A percentile compares a stretch with the other conserved stretches of the same genome.
Evolutionary conservation across 1,140 invertebrate species (phyloP).

Genomic region (Eubasilissa regina): DNA sequence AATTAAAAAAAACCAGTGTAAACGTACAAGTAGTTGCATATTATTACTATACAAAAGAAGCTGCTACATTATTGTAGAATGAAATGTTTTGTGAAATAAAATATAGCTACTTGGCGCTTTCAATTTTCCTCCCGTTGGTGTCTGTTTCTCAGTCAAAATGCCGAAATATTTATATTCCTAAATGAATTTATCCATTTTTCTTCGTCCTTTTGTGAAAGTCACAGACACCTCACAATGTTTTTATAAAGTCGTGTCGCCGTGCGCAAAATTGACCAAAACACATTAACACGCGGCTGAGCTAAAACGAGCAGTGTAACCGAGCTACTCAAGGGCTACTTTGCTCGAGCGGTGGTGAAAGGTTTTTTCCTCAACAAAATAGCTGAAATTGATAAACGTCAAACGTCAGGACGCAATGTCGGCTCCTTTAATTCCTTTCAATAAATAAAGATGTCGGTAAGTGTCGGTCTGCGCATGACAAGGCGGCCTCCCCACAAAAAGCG

Average conservation of each 20-base stretch:
- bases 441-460: slow-evolving; percentile 58
- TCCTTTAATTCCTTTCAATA: slow-evolving; percentile 57
- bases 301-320: slow-evolving; percentile 16
- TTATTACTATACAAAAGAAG: too few species aligned
- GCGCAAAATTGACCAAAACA: slow-evolving; percentile 59
- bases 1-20: too few species aligned
- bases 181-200: slow-evolving; percentile 57
- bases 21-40: too few species aligned
- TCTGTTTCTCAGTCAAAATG: slow-evolving; percentile 55
- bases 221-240: slow-evolving; percentile 51
- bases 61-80: too few species aligned
- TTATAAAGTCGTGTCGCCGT: slow-evolving; percentile 51
- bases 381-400: slow-evolving; percentile 56
- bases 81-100: background rate
- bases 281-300: slow-evolving; percentile 24
- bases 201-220: slow-evolving; percentile 52
- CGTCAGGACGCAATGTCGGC: slow-evolving; percentile 58
- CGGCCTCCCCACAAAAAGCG: slow-evolving; percentile 52
- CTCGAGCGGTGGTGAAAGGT: slow-evolving; percentile 24
- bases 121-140: slow-evolving; percentile 28
- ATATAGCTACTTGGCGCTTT: background rate
- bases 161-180: slow-evolving; percentile 60
- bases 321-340: slow-evolving; percentile 25
- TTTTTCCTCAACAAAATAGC: slow-evolving; percentile 37
- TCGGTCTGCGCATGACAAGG: slow-evolving; percentile 49